A percentile compares a stretch with the other conserved stretches of the same genome.
phyloP scores from a whole-genome alignment of 2,113 vertebrate genomes.

The Perognathus longimembris region DNA sequence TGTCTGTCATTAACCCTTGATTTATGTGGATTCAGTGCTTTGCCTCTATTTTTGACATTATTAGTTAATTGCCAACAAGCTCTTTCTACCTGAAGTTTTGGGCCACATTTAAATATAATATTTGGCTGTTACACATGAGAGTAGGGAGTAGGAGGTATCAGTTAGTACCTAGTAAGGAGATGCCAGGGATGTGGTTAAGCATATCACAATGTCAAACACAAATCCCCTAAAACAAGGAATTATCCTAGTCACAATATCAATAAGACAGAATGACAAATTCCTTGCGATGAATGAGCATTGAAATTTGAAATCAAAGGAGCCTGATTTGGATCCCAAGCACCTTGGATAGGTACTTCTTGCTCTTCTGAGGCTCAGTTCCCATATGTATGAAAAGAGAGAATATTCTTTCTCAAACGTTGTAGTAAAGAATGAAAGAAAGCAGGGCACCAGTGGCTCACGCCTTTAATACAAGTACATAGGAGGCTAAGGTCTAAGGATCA shows the following conservation, averaged over 20 bases:
- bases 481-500: too few species aligned
- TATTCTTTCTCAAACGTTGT: not conserved
- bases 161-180: not conserved
- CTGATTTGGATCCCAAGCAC: not conserved
- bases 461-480: too few species aligned
- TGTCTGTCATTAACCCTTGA: not conserved
- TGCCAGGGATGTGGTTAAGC: not conserved
- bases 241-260: not conserved
- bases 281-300: accelerated
- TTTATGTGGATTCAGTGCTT: not conserved
- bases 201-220: not conserved
- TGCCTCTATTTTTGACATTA: not conserved
- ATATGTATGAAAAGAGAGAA: not conserved
- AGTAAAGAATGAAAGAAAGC: not conserved
- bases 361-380: not conserved
- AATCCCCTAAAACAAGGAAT: not conserved
- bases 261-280: not conserved
- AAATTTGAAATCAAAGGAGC: not conserved
- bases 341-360: not conserved
- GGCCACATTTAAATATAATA: too few species aligned
- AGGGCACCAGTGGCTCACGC: too few species aligned
- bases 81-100: too few species aligned
- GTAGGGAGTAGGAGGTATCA: accelerated
- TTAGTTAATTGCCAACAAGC: not conserved
- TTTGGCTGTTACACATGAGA: not conserved